Evolutionary conservation across 2,113 vertebrate species (phyloP), one percentile per base, ranked within the genome.

Genomic region (Phrynosoma blainvillii): DNA sequence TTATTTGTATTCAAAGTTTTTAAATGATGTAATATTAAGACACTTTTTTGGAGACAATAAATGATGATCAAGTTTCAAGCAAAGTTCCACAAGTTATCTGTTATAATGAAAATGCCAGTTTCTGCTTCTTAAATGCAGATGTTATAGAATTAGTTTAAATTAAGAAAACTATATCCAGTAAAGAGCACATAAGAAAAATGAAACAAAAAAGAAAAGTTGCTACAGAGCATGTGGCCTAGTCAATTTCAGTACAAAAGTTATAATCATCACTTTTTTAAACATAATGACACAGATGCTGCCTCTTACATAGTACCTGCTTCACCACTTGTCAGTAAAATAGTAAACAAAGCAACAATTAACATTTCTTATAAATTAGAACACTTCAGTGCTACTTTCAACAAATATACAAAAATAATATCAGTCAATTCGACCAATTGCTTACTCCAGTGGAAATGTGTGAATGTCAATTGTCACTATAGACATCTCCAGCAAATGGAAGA

Each of bases 361-460:
- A 89, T 93, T 93, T 96, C 94, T 95, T 96, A 96, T 96, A 96
- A 96, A 96, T 96, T 96, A 96, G 91, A 85, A 92, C 94, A 92
- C 95, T 96, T 96, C 96, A 94, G 94, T 94, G 90, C 96, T 96
- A 96, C 94, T 97, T 94, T 97, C 89, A 92, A 96, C 96, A 95
- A 96, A 96, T 96, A 97, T 98, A 98, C 95, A 98, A 98, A 99
- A 98, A 98, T 97, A 97, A 95, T 96, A 96, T 95, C 92, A 92
- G 95, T 95, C 86, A 91, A 89, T 90, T 94, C 96, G 95, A 96
- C 94, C 95, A 97, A 94, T 96, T 95, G 95, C 92, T 93, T 93
- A 91, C 89, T 96, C 93, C 95, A 94, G 76, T 21, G 90, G 79
- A 62, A 88, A 85, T 87, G 88, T 85, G 84, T 75, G 87, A 80